Percentiles rank a stretch among this genome's conserved stretches.
phyloP scores from a whole-genome alignment of 2,113 vertebrate species.

The Manacus vitellinus region DNA sequence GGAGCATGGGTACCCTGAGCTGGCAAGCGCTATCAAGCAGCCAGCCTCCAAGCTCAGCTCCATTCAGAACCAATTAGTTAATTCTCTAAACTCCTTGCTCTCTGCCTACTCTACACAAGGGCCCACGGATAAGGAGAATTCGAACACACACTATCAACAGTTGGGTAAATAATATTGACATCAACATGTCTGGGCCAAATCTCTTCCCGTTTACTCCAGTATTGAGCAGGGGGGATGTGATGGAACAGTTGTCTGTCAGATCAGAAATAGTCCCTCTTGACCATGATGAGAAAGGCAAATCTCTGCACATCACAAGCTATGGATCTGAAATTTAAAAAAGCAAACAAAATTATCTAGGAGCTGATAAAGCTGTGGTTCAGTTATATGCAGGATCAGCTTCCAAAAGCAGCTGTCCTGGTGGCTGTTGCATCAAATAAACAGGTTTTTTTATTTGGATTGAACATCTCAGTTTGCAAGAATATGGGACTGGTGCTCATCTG shows the following conservation, averaged over 20 bases:
- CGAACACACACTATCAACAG: conserved; percentile 61
- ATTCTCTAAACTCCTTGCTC: conserved; percentile 92
- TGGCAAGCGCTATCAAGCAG: conserved; percentile 81
- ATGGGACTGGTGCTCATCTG: background rate
- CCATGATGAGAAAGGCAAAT: background rate
- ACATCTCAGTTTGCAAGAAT: background rate
- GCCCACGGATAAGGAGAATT: conserved; percentile 67
- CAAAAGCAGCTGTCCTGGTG: background rate
- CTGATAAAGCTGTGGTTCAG: background rate
- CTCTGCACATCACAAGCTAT: background rate
- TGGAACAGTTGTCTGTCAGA: background rate
- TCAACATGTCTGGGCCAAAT: accelerated
- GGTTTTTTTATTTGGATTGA: background rate
- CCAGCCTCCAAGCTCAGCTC: conserved; percentile 94
- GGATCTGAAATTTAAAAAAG: background rate
- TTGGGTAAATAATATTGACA: conserved; percentile 68
- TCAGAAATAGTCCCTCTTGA: background rate
- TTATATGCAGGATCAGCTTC: background rate
- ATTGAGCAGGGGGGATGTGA: background rate
- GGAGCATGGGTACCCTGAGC: conserved; percentile 87
- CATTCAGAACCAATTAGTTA: conserved; percentile 94
- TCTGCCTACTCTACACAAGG: conserved; percentile 87
- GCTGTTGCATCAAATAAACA: background rate
- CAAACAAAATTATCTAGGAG: background rate
- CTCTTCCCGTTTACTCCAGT: background rate